Conservation (phyloP, 2,888 invertebrate genomes). For the Gastracanthus pulcherrimus region DNA sequence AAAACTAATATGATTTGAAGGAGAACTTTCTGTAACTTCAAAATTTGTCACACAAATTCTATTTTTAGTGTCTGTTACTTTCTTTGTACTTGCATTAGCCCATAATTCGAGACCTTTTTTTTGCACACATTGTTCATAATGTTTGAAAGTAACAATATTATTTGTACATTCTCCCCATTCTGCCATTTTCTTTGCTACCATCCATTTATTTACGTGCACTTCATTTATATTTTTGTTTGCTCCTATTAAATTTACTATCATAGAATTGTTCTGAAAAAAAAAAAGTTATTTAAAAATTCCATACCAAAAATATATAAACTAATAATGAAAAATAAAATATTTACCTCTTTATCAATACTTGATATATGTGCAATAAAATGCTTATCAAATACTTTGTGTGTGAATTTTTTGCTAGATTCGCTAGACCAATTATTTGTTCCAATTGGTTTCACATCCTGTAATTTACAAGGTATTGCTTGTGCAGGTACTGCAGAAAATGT, state of each 20-base stretch:
- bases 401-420: constrained; percentile 60
- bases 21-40: neutral
- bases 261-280: constrained; percentile 69
- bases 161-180: constrained; percentile 70
- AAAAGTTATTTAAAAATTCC: neutral
- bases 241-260: constrained; percentile 68
- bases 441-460: constrained; percentile 67
- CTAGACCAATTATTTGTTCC: constrained; percentile 62
- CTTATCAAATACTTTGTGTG: constrained; percentile 48
- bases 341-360: neutral
- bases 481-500: constrained; percentile 68
- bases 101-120: neutral
- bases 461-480: constrained; percentile 72
- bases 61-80: neutral
- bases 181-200: constrained; percentile 68
- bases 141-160: constrained; percentile 62
- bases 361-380: constrained; percentile 28
- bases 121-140: constrained; percentile 50
- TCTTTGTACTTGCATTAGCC: neutral
- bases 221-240: constrained; percentile 65
- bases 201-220: constrained; percentile 70
- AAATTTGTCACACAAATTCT: neutral
- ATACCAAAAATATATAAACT: constrained; percentile 44
- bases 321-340: too few species aligned
- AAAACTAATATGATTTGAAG: neutral